A percentile compares a stretch with the other conserved stretches of the same genome.
These are phyloP conservation scores for Genyomyrus donnyi DNA, from an alignment of 2,113 vertebrate genomes.

Conservation along the genomic window DNA sequence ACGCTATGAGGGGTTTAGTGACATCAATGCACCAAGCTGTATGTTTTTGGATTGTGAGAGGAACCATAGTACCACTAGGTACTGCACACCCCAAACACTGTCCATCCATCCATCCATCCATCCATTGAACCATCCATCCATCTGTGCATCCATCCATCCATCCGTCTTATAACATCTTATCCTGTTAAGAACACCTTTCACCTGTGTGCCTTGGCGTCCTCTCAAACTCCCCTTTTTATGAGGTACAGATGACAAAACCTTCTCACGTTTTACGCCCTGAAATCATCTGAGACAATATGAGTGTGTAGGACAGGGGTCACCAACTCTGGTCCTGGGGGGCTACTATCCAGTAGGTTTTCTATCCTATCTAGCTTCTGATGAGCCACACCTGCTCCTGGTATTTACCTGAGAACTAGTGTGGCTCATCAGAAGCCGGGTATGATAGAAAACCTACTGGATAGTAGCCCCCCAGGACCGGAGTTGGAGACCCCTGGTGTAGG, in stretches of 20 bases:
- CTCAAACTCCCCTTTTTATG: neutral
- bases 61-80: neutral
- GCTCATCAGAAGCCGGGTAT: too few species aligned
- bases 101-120: neutral
- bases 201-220: neutral
- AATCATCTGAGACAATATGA: neutral
- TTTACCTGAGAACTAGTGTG: too few species aligned
- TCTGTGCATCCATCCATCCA: neutral
- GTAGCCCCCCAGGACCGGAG: too few species aligned
- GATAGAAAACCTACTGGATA: too few species aligned
- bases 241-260: neutral
- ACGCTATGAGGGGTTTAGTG: neutral
- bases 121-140: neutral
- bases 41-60: neutral
- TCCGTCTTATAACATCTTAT: neutral
- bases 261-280: neutral
- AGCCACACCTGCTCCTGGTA: too few species aligned
- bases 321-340: too few species aligned
- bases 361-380: too few species aligned
- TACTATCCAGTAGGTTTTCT: too few species aligned
- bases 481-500: too few species aligned
- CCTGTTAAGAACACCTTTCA: neutral
- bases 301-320: too few species aligned
- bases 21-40: neutral
- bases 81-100: neutral